Conservation (phyloP, 2,797 vertebrate genomes). For the Nannoperca australis region DNA sequence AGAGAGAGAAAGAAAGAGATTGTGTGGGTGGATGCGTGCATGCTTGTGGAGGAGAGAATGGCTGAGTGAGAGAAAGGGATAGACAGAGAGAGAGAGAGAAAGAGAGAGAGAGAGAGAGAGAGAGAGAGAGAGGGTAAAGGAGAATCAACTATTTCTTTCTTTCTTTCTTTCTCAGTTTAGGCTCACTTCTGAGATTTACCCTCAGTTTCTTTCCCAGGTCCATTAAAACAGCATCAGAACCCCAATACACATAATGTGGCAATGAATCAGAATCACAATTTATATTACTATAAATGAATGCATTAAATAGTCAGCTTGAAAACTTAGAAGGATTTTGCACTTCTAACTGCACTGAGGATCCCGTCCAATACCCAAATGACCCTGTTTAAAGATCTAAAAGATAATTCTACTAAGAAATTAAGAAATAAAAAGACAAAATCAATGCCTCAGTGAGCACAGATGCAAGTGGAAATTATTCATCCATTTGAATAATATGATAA, state of each 20-base stretch:
- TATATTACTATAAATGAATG: slow-evolving; percentile 22
- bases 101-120: too few relatives aligned
- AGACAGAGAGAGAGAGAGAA: too few relatives aligned
- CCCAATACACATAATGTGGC: slow-evolving; percentile 19
- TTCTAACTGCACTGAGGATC: background rate
- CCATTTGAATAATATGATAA: slow-evolving; percentile 16
- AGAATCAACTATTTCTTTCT: background rate
- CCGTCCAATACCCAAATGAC: background rate
- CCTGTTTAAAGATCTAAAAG: background rate
- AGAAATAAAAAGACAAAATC: slow-evolving; percentile 7
- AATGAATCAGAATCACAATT: slow-evolving; percentile 32
- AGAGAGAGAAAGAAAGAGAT: too few relatives aligned
- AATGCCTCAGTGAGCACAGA: slow-evolving; percentile 21
- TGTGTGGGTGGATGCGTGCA: background rate
- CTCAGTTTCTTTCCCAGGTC: slow-evolving; percentile 26
- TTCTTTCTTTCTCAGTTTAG: slow-evolving; percentile 1
- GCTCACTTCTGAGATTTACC: slow-evolving; percentile 41
- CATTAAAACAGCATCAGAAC: slow-evolving; percentile 42
- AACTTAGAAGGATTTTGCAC: slow-evolving; percentile 34
- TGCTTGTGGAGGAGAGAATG: slow-evolving; percentile 22
- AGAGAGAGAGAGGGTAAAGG: slow-evolving; percentile 9
- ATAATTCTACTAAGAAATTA: slow-evolving; percentile 23
- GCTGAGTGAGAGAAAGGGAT: slow-evolving; percentile 30
- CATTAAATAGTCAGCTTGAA: slow-evolving; percentile 28
- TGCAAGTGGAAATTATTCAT: slow-evolving; percentile 7